These are phyloP conservation scores for Amblyteles armatorius DNA, from an alignment of 2,888 invertebrate genomes.

Conservation along the genomic window DNA sequence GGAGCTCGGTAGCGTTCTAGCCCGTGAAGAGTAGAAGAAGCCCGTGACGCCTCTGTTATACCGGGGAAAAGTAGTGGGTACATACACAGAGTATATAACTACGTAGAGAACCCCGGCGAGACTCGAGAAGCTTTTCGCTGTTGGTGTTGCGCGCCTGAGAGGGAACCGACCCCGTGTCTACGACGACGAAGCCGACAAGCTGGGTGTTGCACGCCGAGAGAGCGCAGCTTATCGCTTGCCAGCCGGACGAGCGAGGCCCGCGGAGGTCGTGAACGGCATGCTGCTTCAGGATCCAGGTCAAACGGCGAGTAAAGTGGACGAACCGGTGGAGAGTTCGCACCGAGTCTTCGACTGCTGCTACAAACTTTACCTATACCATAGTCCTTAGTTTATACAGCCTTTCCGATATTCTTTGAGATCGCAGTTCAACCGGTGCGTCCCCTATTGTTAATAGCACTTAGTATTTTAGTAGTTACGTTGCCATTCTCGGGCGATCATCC, in stretches of 20 bases:
- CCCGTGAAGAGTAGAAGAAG: constrained; percentile 46
- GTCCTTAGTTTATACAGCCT: not conserved
- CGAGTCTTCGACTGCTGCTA: constrained; percentile 48
- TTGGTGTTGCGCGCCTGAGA: constrained; percentile 55
- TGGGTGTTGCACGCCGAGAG: constrained; percentile 29
- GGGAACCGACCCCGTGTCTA: constrained; percentile 50
- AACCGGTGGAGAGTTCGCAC: constrained; percentile 65
- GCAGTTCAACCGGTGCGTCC: not conserved
- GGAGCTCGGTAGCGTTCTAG: constrained; percentile 47
- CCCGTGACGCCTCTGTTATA: constrained; percentile 50
- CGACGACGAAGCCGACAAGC: constrained; percentile 31
- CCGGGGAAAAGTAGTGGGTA: constrained; percentile 6
- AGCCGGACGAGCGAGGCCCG: constrained; percentile 30
- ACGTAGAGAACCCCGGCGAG: constrained; percentile 18
- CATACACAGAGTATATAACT: constrained; percentile 21
- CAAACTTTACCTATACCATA: constrained; percentile 40
- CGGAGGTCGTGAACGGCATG: constrained; percentile 21
- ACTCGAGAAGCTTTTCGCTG: constrained; percentile 60
- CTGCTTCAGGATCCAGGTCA: constrained; percentile 74
- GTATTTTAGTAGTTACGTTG: not conserved
- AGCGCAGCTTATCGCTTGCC: constrained; percentile 63
- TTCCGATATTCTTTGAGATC: not conserved
- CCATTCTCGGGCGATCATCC: too few species aligned
- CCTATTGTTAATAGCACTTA: too few species aligned
- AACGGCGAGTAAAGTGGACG: constrained; percentile 72